Base-by-base conservation (phyloP, 2,888 invertebrate species). In the Apantesis nais region DNA sequence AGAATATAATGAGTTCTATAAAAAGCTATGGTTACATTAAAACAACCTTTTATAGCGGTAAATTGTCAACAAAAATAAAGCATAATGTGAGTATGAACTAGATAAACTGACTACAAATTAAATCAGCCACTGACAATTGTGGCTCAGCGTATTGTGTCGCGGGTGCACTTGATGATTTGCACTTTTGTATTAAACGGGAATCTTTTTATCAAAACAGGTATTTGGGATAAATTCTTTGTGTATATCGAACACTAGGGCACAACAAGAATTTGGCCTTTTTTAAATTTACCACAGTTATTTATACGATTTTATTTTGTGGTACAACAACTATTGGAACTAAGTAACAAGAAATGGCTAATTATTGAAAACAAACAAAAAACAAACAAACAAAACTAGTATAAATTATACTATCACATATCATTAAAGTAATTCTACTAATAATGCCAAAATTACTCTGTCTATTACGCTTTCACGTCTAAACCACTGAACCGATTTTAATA, bases 101-200 rank as follows among this genome's bases (percentile, higher is more conserved):
- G 69, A 69, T 65, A 67, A 70, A 34, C 19, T 19, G 64, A 41
- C 68, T 78, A 67, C 22, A 76, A 80, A 80, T 78, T 66, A 77
- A 73, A 80, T 78, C 66, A 74, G 48, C 25, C 66, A 31, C 58
- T 66, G 41, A 66, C 66, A 66, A 72, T 72, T 69, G 63, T 60
- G 25, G 19, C 14, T 55, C 39, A 60, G 41, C 67, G 64, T 70
- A 72, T 69, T 72, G 66, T 67, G 58, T 37, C 48, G 63, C 52
- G 61, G 66, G 69, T 69, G 67, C 64, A 73, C 72, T 52, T 39
- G 22, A 73, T 80, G 79, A 79, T 80, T 79, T 76, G 74, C 77
- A 72, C 75, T 71, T 78, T 72, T 69, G 25, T 72, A 34, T 62
- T 66, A 78, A 80, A 81, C 76, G 73, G 79, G 72, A 76, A 64